These are phyloP conservation scores for Thamnophis sirtalis DNA, from an alignment of 2,113 vertebrate genomes.

Conservation along the genomic window DNA sequence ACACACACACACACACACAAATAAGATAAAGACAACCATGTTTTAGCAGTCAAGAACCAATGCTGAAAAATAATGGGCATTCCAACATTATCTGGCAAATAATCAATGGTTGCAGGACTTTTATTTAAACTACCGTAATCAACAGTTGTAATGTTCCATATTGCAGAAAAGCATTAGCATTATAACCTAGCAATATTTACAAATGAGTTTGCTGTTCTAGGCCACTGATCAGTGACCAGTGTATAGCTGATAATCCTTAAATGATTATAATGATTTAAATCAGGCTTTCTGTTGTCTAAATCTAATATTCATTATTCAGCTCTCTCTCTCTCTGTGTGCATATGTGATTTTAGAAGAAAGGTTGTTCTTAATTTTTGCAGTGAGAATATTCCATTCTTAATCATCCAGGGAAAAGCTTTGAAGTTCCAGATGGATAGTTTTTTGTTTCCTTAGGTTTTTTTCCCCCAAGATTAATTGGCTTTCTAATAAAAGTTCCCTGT, in stretches of 20 bases:
- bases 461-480: slow-evolving; percentile 19
- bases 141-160: not conserved
- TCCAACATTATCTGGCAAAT: not conserved
- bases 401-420: slow-evolving; percentile 7
- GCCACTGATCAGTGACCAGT: not conserved
- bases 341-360: not conserved
- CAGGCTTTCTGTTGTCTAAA: not conserved
- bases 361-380: not conserved
- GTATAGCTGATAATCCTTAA: not conserved
- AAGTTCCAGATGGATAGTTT: slow-evolving; percentile 18
- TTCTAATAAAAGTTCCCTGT: slow-evolving; percentile 10
- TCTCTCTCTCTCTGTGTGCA: not conserved
- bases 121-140: not conserved
- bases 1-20: not conserved
- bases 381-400: not conserved
- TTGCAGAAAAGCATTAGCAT: not conserved
- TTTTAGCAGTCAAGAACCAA: not conserved
- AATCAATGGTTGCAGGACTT: not conserved
- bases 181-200: not conserved
- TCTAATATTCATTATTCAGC: not conserved
- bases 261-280: not conserved
- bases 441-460: not conserved
- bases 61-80: not conserved
- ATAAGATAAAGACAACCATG: not conserved
- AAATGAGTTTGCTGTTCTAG: not conserved